Evolutionary conservation across 2,113 vertebrate genomes (phyloP).

Genomic region (Bettongia penicillata): DNA sequence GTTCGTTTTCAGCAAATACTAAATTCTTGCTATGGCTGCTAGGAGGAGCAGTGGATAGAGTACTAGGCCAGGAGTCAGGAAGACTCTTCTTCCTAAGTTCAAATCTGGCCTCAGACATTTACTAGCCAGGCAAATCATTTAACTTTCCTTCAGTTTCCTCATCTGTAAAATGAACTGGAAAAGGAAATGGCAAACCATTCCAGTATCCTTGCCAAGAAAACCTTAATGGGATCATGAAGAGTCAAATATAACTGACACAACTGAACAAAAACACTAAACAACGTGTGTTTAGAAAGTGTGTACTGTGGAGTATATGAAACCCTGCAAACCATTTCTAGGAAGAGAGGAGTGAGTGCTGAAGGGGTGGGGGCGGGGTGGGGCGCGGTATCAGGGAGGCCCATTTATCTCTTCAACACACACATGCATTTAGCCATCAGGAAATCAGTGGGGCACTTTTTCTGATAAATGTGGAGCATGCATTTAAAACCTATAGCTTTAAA

Average conservation of each 20-base stretch:
- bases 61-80: neutral
- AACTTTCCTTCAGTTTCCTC: neutral
- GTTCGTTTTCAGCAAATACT: neutral
- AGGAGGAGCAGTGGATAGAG: neutral
- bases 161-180: neutral
- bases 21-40: neutral
- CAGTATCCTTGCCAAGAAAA: neutral
- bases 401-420: neutral
- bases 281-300: neutral
- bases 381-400: neutral
- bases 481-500: neutral
- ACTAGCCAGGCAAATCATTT: neutral
- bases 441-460: neutral
- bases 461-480: neutral
- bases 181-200: neutral
- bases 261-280: neutral
- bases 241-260: neutral
- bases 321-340: conserved; percentile 4
- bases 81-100: neutral
- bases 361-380: neutral
- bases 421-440: neutral
- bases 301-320: neutral
- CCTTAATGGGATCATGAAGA: neutral
- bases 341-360: neutral
- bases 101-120: neutral